Evolutionary conservation across 2,113 vertebrate genomes (phyloP).

Genomic region (Serinus canaria): DNA sequence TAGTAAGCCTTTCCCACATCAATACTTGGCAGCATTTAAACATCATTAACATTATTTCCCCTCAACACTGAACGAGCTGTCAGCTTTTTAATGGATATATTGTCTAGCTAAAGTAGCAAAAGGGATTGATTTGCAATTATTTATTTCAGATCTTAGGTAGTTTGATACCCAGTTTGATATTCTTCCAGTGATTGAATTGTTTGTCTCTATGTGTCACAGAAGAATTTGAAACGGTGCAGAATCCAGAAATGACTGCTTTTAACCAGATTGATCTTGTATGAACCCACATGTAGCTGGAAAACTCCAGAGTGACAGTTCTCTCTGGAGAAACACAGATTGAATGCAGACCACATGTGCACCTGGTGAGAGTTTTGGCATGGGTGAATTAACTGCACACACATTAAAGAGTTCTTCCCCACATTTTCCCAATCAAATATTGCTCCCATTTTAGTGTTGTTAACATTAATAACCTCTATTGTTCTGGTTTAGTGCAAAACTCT

Average conservation of each 20-base stretch:
- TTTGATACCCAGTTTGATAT: neutral
- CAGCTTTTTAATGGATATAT: slow-evolving; percentile 13
- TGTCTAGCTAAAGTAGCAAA: neutral
- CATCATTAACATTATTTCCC: neutral
- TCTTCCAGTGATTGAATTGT: neutral
- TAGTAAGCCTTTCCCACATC: neutral
- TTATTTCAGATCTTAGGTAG: slow-evolving; percentile 1
- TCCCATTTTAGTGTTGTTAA: neutral
- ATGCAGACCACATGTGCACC: neutral
- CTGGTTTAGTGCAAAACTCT: neutral
- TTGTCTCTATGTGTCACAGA: neutral
- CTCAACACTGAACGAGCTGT: neutral
- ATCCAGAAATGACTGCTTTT: neutral
- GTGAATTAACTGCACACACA: neutral
- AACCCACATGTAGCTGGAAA: neutral
- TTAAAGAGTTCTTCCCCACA: neutral
- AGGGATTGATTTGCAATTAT: neutral
- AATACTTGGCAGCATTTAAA: slow-evolving; percentile 4
- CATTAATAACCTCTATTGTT: neutral
- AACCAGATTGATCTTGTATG: neutral
- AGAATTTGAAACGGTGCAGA: neutral
- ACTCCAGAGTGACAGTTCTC: neutral
- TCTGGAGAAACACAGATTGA: neutral
- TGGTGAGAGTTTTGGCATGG: neutral
- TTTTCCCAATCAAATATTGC: fast-evolving